Evolutionary conservation across 2,113 vertebrate species (phyloP).

Genomic region (Perca fluviatilis): DNA sequence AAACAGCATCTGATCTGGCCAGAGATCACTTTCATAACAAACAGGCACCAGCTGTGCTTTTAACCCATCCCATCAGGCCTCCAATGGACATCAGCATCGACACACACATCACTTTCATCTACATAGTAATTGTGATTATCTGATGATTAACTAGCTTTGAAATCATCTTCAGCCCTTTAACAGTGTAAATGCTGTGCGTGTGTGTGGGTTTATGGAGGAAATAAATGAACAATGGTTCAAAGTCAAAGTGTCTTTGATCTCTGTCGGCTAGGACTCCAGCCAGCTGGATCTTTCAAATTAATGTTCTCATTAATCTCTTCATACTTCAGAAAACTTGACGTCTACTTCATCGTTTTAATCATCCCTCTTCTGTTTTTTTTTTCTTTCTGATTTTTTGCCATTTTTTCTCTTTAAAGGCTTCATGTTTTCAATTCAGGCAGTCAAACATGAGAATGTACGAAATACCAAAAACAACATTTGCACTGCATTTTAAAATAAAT

Average conservation of each 20-base stretch:
- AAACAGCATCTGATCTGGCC: conserved; percentile 12
- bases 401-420: neutral
- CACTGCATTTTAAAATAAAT: conserved; percentile 2
- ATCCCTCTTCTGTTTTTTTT: neutral
- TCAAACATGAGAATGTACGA: neutral
- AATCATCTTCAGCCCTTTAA: conserved; percentile 3
- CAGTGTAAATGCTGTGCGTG: neutral
- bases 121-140: conserved; percentile 27
- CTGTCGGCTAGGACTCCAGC: conserved; percentile 10
- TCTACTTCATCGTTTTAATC: neutral
- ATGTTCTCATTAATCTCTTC: neutral
- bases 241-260: conserved; percentile 34
- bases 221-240: conserved; percentile 14
- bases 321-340: conserved; percentile 3
- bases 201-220: conserved; percentile 15
- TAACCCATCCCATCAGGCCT: neutral
- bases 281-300: conserved; percentile 2
- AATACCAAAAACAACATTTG: neutral
- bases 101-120: conserved; percentile 13
- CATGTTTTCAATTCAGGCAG: neutral
- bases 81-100: conserved; percentile 28
- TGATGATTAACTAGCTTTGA: conserved; percentile 17
- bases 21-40: neutral
- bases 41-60: conserved; percentile 16
- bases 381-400: neutral